Conservation (phyloP, 1,140 invertebrate species). For the Heliconius himera region DNA sequence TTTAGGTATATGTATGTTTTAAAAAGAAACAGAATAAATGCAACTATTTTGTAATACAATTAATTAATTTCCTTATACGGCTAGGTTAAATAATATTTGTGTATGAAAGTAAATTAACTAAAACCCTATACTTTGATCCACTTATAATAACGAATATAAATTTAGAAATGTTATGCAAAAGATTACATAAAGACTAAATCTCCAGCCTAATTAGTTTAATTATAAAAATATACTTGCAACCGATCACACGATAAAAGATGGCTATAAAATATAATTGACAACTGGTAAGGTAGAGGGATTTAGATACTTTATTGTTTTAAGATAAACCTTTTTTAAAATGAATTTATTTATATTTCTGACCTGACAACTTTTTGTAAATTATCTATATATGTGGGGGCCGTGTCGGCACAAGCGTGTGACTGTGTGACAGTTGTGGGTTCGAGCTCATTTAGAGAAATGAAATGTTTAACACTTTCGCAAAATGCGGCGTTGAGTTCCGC, state of each 20-base stretch:
- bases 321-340: constrained; percentile 11
- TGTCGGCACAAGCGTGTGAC: too few relatives aligned
- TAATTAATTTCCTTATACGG: too few relatives aligned
- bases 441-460: too few relatives aligned
- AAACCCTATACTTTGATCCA: not conserved
- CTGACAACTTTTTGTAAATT: constrained; percentile 2
- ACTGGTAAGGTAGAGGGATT: constrained; percentile 6
- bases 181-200: not conserved
- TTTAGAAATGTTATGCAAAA: not conserved
- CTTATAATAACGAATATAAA: not conserved
- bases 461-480: too few relatives aligned
- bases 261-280: constrained; percentile 16
- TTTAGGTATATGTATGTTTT: too few relatives aligned
- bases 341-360: not conserved
- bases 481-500: too few relatives aligned
- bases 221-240: constrained; percentile 2
- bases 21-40: too few relatives aligned
- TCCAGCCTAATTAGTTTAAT: constrained; percentile 10
- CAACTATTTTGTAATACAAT: too few relatives aligned
- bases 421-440: too few relatives aligned
- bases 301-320: constrained; percentile 10
- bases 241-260: constrained; percentile 11
- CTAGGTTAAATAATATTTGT: too few relatives aligned
- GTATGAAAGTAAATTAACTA: too few relatives aligned
- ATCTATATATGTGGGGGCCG: too few relatives aligned